Conservation (phyloP, 2,888 invertebrate genomes). For the Ochropleura leucogaster region DNA sequence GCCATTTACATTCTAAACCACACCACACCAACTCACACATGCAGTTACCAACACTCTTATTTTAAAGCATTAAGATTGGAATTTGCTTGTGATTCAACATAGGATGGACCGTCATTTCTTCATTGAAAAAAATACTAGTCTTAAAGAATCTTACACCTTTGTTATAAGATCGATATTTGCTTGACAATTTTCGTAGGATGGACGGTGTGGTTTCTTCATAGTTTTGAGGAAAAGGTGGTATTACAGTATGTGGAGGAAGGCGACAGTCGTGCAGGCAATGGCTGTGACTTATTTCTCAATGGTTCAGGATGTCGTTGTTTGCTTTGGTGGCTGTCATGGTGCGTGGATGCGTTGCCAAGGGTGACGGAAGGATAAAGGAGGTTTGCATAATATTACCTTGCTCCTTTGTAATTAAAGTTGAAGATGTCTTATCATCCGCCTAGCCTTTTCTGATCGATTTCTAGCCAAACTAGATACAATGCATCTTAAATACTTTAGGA, state of each 20-base stretch:
- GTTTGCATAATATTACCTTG: slow-evolving; percentile 17
- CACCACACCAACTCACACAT: slow-evolving; percentile 30
- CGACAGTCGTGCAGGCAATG: slow-evolving; percentile 57
- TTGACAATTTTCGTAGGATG: slow-evolving; percentile 15
- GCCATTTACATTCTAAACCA: slow-evolving; percentile 65
- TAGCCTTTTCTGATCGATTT: neutral
- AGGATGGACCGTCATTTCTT: slow-evolving; percentile 44
- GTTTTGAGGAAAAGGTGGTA: slow-evolving; percentile 51
- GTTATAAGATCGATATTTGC: slow-evolving; percentile 42
- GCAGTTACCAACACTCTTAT: slow-evolving; percentile 22
- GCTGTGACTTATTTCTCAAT: slow-evolving; percentile 58
- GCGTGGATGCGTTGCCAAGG: slow-evolving; percentile 37
- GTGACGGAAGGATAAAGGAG: slow-evolving; percentile 38
- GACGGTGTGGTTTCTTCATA: slow-evolving; percentile 50
- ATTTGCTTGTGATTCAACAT: slow-evolving; percentile 13
- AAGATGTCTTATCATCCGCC: neutral
- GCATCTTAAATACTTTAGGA: too few relatives aligned
- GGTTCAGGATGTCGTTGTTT: slow-evolving; percentile 43
- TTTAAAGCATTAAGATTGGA: neutral
- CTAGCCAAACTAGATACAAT: neutral
- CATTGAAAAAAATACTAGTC: slow-evolving; percentile 38
- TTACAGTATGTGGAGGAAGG: slow-evolving; percentile 57
- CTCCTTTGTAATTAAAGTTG: neutral
- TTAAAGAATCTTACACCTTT: slow-evolving; percentile 9
- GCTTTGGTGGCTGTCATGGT: slow-evolving; percentile 34